phyloP scores from a whole-genome alignment of 2,113 vertebrate genomes.

The Chunga burmeisteri region DNA sequence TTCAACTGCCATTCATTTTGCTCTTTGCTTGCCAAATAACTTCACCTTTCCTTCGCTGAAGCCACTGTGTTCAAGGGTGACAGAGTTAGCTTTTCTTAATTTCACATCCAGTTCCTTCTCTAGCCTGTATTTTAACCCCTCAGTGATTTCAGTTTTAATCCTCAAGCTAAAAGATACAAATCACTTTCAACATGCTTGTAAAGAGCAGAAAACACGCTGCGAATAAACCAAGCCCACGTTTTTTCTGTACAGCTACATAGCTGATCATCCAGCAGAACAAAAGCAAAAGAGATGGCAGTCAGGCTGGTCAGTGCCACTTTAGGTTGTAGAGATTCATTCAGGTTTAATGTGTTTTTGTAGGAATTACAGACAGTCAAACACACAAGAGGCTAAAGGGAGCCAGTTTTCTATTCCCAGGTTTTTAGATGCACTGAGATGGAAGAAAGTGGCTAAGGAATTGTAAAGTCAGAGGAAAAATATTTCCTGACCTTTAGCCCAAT shows the following conservation, averaged over 20 bases:
- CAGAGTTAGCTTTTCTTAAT: conserved; percentile 17
- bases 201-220: neutral
- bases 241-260: neutral
- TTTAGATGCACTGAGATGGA: neutral
- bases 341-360: neutral
- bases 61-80: conserved; percentile 20
- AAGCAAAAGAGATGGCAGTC: neutral
- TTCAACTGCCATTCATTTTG: conserved; percentile 33
- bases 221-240: neutral
- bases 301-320: neutral
- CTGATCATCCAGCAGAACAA: neutral
- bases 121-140: neutral
- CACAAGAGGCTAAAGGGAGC: neutral
- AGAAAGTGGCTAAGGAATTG: conserved; percentile 8
- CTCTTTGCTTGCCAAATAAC: conserved; percentile 40
- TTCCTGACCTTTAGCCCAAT: conserved; percentile 10
- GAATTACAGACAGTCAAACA: neutral
- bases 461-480: neutral
- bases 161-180: neutral
- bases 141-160: neutral
- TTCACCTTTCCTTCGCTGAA: conserved; percentile 37
- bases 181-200: neutral
- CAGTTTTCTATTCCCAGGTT: neutral
- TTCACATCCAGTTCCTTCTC: conserved; percentile 22
- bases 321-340: neutral